These are phyloP conservation scores for Eilema depressum DNA, from an alignment of 2,888 invertebrate genomes.

Conservation along the genomic window DNA sequence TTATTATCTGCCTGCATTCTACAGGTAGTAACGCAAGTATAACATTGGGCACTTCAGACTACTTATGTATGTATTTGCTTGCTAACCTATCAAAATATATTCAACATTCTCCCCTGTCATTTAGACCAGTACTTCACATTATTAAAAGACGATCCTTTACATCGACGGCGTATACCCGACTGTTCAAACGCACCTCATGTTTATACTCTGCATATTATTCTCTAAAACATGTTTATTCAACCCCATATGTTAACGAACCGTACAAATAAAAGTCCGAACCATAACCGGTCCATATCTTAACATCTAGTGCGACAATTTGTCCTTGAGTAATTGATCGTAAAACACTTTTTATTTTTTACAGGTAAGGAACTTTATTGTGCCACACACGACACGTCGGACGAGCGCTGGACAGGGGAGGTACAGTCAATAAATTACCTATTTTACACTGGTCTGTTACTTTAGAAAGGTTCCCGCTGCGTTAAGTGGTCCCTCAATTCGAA, in stretches of 20 bases:
- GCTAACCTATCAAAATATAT: not conserved
- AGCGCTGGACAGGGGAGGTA: conserved; percentile 48
- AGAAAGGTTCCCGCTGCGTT: conserved; percentile 42
- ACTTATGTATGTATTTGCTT: too few species aligned
- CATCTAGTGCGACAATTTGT: conserved; percentile 55
- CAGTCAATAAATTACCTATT: conserved; percentile 62
- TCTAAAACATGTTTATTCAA: conserved; percentile 55
- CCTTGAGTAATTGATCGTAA: conserved; percentile 64
- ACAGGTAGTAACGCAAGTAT: too few species aligned
- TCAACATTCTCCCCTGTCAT: not conserved
- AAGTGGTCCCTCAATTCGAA: conserved; percentile 33
- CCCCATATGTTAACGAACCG: conserved; percentile 57
- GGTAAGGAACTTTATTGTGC: conserved; percentile 67
- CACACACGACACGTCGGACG: conserved; percentile 59
- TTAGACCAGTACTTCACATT: not conserved
- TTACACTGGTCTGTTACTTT: conserved; percentile 53
- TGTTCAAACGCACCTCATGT: conserved; percentile 32
- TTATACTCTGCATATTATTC: conserved; percentile 46
- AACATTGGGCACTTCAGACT: too few species aligned
- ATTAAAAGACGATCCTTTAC: conserved; percentile 19
- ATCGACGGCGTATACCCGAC: conserved; percentile 37
- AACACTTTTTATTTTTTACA: conserved; percentile 62
- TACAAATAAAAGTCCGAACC: conserved; percentile 53
- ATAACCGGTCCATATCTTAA: conserved; percentile 49
- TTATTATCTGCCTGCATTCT: too few species aligned